A percentile compares a stretch with the other conserved stretches of the same genome.
These are phyloP conservation scores for Schlechtendalia chinensis DNA, from an alignment of 1,140 invertebrate genomes.

Conservation along the genomic window DNA sequence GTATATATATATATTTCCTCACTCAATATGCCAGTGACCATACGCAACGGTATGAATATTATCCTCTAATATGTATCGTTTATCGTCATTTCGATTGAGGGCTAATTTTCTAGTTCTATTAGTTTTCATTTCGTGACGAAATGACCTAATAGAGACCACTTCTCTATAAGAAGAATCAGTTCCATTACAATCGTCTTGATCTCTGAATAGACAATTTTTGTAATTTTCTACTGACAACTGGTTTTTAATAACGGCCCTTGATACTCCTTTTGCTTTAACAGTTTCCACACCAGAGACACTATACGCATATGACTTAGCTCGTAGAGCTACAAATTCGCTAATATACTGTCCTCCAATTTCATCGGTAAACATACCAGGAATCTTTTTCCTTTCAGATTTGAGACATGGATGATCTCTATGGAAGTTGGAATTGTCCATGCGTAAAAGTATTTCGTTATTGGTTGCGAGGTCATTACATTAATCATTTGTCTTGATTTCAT, in stretches of 20 bases:
- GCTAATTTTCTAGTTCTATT: neutral
- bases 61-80: neutral
- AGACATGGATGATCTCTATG: neutral
- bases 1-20: neutral
- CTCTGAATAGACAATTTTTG: neutral
- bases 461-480: neutral
- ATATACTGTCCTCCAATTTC: neutral
- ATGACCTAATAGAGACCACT: neutral
- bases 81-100: neutral
- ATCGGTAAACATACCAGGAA: neutral
- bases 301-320: neutral
- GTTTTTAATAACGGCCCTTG: neutral
- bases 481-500: neutral
- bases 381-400: neutral
- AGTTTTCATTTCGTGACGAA: neutral
- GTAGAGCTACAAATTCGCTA: neutral
- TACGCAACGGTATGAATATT: neutral
- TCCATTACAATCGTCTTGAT: neutral
- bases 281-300: too few relatives aligned
- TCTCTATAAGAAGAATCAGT: neutral
- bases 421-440: neutral
- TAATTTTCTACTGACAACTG: neutral
- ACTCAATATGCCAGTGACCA: neutral
- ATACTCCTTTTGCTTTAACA: neutral
- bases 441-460: neutral